Evolutionary conservation across 1,140 invertebrate species (phyloP), one percentile per base, ranked within the genome.

Genomic region (Kradibia gibbosae): DNA sequence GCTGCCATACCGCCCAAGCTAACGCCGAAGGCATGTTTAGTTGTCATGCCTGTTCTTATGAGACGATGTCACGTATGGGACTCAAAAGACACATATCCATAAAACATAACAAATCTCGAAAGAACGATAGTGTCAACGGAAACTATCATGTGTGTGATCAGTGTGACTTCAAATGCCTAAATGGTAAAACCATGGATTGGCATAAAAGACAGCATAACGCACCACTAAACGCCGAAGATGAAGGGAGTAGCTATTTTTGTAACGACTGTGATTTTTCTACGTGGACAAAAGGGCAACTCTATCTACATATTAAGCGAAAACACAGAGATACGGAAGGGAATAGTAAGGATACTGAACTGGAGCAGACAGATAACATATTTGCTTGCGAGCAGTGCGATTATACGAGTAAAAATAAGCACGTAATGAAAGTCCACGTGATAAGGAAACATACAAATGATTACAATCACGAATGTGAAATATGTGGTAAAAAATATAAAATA

Each of bases 401-500:
- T 48, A 88, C 88, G 62, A 90, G 90, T 42, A 90, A 90, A 65
- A 91, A 89, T 77, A 91, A 91, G 57, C 91, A 91, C 75, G 90
- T 90, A 28, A 75, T 91, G 22, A 91, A 91, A 28, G 85, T 91
- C 0, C 90, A 91, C 70, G 86, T 91, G 10, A 87, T 87, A 13
- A 81, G 91, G 1, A 91, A 89, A 34, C 92, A 92, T 77, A 88
- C 89, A 11, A 88, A 90, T 1, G 89, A 89, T 8, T 91, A 87
- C 60, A 90, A 91, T 17, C 93, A 91, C 82, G 84, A 86, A 4
- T 94, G 93, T 86, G 92, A 93, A 50, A 88, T 88, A 0, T 93
- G 93, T 82, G 90, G 89, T 67, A 94, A 93, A 85, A 90, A 91
- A 22, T 93, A 93, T 81, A 93, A 92, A 39, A 89, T 91, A 28